Base-by-base conservation (phyloP, 2,888 invertebrate genomes). In the Pinctada fucata region DNA sequence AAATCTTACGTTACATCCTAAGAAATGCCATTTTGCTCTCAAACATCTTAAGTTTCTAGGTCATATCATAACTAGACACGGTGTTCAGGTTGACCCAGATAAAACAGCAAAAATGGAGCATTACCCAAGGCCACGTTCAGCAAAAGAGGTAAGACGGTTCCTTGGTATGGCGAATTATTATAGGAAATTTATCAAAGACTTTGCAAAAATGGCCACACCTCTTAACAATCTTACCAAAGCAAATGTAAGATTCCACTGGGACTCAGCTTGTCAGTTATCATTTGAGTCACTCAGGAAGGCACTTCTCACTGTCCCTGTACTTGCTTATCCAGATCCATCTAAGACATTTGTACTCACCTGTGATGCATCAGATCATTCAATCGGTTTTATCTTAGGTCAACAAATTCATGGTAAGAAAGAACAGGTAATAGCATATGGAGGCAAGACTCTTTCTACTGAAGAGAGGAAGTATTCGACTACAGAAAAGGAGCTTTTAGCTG, bases 11-110 rank as follows among this genome's bases (percentile, higher is more conserved):
- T 48, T 82, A n/a, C 79, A 81, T 58, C 82, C 83, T 3, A 63
- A 65, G 47, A 84, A 84, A 77, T 81, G 81, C 72, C 31, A 72
- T 10, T 82, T 82, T 75, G 80, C 71, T 66, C 51, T 67, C n/a
- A 51, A 78, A 8, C 74, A 77, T 58, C 63, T 82, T 2, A 64
- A 64, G 8, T 84, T 76, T 72, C 72, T 84, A 67, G 82, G 84
- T 10, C 82, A 84, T 72, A 48, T 81, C 4, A 68, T 83, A 6
- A 69, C 75, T 65, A 66, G 65, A 65, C 31, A 79, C n/a, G 83
- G 82, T 8, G 70, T 82, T n/a, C 8, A 75, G 45, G 75, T 78
- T 16, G 81, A 82, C 47, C 63, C 74, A 13, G 45, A 31, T 13
- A 80, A 83, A 52, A 80, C 76, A 52, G 73, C 79, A 6, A 76